These are phyloP conservation scores for Argopecten irradians DNA, from an alignment of 1,140 invertebrate species.

Conservation along the genomic window DNA sequence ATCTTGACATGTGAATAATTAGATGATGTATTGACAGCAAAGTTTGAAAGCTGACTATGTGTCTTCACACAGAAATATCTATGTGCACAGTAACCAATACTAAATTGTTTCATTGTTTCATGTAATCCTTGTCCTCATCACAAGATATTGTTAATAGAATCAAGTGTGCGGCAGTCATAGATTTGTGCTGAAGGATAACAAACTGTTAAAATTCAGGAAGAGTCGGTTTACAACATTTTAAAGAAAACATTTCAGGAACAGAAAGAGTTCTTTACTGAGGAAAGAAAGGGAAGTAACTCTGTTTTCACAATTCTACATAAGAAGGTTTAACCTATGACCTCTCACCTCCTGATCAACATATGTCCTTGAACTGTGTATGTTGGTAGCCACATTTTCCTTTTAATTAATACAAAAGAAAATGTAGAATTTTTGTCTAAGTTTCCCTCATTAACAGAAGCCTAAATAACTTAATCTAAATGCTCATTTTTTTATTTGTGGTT, in stretches of 20 bases:
- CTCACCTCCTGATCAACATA: background rate
- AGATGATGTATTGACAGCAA: no score
- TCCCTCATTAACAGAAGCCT: no score
- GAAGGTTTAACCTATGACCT: background rate
- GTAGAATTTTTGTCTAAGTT: no score
- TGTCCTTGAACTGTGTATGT: background rate
- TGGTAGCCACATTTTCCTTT: slow-evolving; percentile 11
- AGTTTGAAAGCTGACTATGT: no score
- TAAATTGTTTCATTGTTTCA: no score
- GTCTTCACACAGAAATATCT: no score
- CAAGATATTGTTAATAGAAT: no score
- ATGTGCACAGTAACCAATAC: no score
- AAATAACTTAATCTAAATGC: no score
- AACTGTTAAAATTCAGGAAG: background rate
- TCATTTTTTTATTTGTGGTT: no score
- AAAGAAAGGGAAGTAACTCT: background rate
- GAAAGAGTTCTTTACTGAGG: background rate
- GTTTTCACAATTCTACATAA: background rate
- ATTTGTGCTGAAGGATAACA: background rate
- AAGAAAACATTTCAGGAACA: background rate
- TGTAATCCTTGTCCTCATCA: no score
- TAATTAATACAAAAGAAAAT: background rate
- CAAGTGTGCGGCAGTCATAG: background rate
- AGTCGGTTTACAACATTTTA: background rate
- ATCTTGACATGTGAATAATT: no score